A percentile compares a stretch with the other conserved stretches of the same genome.
phyloP scores from a whole-genome alignment of 2,113 vertebrate genomes.

The Hippocampus mohnikei region DNA sequence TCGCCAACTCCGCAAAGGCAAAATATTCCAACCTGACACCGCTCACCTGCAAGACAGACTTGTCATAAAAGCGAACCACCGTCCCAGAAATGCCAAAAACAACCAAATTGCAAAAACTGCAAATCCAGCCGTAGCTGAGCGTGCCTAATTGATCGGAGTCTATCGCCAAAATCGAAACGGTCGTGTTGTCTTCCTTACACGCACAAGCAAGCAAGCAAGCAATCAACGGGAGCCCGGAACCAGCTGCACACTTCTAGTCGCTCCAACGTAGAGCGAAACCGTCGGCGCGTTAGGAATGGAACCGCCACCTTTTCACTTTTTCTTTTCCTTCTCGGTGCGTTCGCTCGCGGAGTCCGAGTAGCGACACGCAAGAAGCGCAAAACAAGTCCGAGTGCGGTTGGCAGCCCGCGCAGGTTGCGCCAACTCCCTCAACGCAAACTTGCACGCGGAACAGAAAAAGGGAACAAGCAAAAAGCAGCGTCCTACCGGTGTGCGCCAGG shows the following conservation, averaged over 20 bases:
- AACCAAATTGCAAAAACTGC: background rate
- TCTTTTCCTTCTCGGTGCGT: background rate
- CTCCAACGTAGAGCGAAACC: background rate
- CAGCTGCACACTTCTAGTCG: background rate
- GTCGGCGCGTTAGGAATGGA: background rate
- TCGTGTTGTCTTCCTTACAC: background rate
- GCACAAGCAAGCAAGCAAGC: no score
- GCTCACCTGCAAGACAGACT: no score
- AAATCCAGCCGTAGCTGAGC: background rate
- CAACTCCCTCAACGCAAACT: background rate
- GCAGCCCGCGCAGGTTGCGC: background rate
- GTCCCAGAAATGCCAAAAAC: background rate
- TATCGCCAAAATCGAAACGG: background rate
- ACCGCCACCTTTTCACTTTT: slow-evolving; percentile 56
- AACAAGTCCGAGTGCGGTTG: background rate
- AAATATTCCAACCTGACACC: no score
- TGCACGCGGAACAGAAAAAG: background rate
- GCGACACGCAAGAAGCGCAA: background rate
- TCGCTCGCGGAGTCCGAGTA: background rate
- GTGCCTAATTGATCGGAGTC: background rate
- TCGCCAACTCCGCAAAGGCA: background rate
- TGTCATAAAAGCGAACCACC: no score
- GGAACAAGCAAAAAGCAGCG: background rate
- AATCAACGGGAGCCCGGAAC: background rate
- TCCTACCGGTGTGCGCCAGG: slow-evolving; percentile 69